phyloP scores from a whole-genome alignment of 2,113 vertebrate genomes.

The Trematocara marginatum region DNA sequence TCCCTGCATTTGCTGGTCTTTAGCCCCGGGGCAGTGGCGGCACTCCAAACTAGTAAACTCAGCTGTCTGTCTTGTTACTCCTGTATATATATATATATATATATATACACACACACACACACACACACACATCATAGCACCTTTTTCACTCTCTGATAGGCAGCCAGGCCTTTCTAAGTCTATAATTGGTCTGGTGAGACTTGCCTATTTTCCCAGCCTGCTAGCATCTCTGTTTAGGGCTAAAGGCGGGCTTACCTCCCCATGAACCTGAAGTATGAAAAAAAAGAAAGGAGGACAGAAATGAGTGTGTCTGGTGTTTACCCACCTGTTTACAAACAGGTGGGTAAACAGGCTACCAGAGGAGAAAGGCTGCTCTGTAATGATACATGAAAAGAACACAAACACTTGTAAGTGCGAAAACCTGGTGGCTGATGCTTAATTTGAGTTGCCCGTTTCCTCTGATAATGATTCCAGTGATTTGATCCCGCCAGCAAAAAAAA shows the following conservation, averaged over 20 bases:
- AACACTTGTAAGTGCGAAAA: background rate
- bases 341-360: background rate
- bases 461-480: background rate
- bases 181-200: constrained; percentile 60
- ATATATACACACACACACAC: background rate
- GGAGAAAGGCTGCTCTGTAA: background rate
- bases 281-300: background rate
- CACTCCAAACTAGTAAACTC: constrained; percentile 44
- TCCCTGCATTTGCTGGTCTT: constrained; percentile 52
- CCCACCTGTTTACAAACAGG: constrained; percentile 11
- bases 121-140: constrained; percentile 4
- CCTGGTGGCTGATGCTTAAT: background rate
- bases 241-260: constrained; percentile 31
- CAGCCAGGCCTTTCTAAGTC: constrained; percentile 42
- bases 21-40: constrained; percentile 40
- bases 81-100: constrained; percentile 7
- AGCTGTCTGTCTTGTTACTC: constrained; percentile 53
- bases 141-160: constrained; percentile 46
- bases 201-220: constrained; percentile 48
- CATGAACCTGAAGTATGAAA: constrained; percentile 15
- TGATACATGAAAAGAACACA: background rate
- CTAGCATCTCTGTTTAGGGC: constrained; percentile 41
- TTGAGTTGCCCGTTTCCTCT: background rate
- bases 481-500: background rate
- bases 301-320: background rate